phyloP scores from a whole-genome alignment of 1,140 invertebrate genomes.

The Drosophila burlai region DNA sequence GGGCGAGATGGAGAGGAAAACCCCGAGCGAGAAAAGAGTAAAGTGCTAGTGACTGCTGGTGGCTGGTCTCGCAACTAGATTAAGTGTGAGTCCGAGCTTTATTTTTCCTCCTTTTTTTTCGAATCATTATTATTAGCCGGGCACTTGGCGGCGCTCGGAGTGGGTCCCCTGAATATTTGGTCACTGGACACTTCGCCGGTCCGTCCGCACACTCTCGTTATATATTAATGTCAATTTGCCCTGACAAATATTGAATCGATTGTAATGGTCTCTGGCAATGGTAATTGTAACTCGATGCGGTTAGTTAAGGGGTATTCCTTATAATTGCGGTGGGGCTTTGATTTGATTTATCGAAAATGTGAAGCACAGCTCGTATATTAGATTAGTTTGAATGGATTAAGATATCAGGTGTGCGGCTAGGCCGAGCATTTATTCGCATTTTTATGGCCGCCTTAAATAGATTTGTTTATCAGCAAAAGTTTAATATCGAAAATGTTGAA shows the following conservation, averaged over 20 bases:
- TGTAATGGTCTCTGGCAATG: conserved; percentile 56
- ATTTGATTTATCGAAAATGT: conserved; percentile 39
- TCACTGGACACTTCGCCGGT: conserved; percentile 27
- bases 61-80: conserved; percentile 70
- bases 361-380: conserved; percentile 13
- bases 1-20: neutral
- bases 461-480: neutral
- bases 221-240: conserved; percentile 58
- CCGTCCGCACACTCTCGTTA: conserved; percentile 32
- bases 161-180: conserved; percentile 13
- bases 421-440: too few relatives aligned
- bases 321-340: conserved; percentile 34
- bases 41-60: conserved; percentile 39
- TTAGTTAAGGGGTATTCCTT: conserved; percentile 43
- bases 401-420: conserved; percentile 6
- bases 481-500: neutral
- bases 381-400: conserved; percentile 27
- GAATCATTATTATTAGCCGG: conserved; percentile 74
- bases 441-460: neutral
- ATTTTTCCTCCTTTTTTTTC: conserved; percentile 29
- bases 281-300: conserved; percentile 53
- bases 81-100: conserved; percentile 65
- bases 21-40: conserved; percentile 31
- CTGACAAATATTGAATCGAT: conserved; percentile 65
- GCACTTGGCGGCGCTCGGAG: conserved; percentile 18